A percentile compares a stretch with the other conserved stretches of the same genome.
Conservation (phyloP, 2,113 vertebrate genomes). For the Ceyx margarethae region DNA sequence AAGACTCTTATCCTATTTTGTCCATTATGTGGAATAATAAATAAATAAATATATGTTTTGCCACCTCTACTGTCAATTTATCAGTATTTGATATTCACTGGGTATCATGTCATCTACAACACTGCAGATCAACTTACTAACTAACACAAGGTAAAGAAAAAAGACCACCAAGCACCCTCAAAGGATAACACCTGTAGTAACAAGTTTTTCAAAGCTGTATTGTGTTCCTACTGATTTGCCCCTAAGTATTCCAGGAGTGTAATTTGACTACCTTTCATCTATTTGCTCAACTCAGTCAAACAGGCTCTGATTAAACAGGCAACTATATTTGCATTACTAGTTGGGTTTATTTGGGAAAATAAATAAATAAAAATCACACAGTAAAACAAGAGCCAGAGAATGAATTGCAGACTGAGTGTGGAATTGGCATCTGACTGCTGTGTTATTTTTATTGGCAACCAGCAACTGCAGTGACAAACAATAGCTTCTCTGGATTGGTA, state of each 20-base stretch:
- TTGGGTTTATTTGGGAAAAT: background rate
- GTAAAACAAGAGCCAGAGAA: background rate
- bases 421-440: background rate
- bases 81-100: background rate
- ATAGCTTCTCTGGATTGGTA: background rate
- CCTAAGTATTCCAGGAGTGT: background rate
- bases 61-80: background rate
- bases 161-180: background rate
- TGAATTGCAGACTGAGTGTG: background rate
- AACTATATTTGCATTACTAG: background rate
- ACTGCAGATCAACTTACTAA: background rate
- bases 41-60: background rate
- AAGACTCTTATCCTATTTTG: background rate
- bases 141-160: background rate
- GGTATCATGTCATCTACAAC: background rate
- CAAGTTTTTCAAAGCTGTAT: background rate
- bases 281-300: background rate
- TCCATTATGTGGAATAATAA: too few relatives aligned
- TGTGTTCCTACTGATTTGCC: background rate
- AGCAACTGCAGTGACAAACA: background rate
- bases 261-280: background rate
- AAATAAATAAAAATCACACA: background rate
- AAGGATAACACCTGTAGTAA: background rate
- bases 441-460: background rate
- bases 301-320: background rate